Base-by-base conservation (phyloP, 2,113 vertebrate species). In the Saimiri boliviensis region DNA sequence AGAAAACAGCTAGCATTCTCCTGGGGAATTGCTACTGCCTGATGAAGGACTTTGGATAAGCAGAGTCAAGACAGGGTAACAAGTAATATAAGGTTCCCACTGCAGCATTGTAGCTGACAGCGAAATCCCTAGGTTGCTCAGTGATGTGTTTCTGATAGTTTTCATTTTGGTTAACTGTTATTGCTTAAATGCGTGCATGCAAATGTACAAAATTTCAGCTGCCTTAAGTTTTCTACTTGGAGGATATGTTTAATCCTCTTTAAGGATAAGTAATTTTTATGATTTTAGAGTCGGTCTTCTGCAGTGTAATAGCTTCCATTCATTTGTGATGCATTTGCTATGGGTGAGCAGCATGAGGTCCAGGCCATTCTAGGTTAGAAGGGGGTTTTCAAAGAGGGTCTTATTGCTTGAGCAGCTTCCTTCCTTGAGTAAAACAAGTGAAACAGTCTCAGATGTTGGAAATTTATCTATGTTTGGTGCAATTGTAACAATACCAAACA, bases 201-300 rank as follows among this genome's bases (percentile, higher is more conserved):
- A 92, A 98, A 98, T 93, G 42, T 76, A 93, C 56, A 90, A 68
- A 97, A 73, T 96, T 98, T 98, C 74, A 80, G 94, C 49, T 88
- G 14, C 84, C 71, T 58, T 74, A 88, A 97, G 10, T 81, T 95
- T 80, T 96, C 88, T 82, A 58, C 25, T 96, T 97, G 89, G 63
- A 94, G 76, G 79, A 91, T 98, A 89, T 9, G 8, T 9, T 97
- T 97, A 97, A 97, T 97, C 35, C 73, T 98, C 76, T 96, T 97
- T 93, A 95, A 86, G 82, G 91, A 96, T 93, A 98, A 97, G 42
- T 76, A 80, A 45, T 94, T 97, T 98, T 98, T 97, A 95, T 96
- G 97, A 97, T 96, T 96, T 96, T 94, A 76, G 71, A 86, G 6
- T 93, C 14, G 2, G 9, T 63, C 40, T 97, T 96, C 95, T 81